Conservation (phyloP, 2,888 invertebrate species). For the Muschampia plurimacula region DNA sequence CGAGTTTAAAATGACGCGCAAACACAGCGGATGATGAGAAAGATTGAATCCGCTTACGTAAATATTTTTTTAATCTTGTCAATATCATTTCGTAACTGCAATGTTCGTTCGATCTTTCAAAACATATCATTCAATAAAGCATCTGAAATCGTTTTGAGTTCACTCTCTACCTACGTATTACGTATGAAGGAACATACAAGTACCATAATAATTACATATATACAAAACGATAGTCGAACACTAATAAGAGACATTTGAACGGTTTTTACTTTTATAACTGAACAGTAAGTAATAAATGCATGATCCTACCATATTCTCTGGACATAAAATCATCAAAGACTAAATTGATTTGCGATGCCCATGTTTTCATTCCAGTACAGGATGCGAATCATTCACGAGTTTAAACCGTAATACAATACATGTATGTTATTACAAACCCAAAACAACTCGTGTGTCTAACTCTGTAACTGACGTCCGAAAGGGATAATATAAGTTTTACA, state of each 20-base stretch:
- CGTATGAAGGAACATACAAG: no score
- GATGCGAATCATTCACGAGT: constrained; percentile 14
- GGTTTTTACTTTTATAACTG: neutral
- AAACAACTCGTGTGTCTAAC: constrained; percentile 26
- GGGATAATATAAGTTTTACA: constrained; percentile 53
- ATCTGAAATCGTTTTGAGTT: neutral
- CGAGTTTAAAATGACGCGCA: constrained; percentile 4
- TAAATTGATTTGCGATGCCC: neutral
- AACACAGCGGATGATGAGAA: neutral
- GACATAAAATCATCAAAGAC: neutral
- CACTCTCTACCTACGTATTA: neutral
- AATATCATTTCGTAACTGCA: neutral
- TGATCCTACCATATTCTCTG: neutral
- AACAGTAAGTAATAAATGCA: neutral
- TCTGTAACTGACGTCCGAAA: constrained; percentile 42
- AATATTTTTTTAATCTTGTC: neutral
- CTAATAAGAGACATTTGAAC: neutral
- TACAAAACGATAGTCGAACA: neutral
- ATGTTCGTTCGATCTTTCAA: neutral
- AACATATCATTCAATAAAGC: neutral
- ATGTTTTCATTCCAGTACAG: constrained; percentile 21
- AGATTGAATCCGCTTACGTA: constrained; percentile 4
- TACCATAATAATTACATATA: no score
- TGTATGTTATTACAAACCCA: constrained; percentile 25
- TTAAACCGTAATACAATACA: constrained; percentile 12